phyloP scores from a whole-genome alignment of 2,888 invertebrate genomes.

The Polydesmus complanatus region DNA sequence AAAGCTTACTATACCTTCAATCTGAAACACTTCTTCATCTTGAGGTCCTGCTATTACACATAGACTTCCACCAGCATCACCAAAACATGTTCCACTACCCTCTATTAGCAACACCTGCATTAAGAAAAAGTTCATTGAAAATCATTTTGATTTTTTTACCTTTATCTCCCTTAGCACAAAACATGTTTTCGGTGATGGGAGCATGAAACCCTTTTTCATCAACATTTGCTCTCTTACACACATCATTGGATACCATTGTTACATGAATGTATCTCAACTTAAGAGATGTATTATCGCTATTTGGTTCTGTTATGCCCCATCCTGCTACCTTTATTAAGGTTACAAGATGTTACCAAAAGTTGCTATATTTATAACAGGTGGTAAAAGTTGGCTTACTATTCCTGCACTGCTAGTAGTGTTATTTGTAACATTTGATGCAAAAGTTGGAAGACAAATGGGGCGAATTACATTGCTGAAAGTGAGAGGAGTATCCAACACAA shows the following conservation, averaged over 20 bases:
- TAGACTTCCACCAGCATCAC: conserved; percentile 11
- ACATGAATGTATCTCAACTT: conserved; percentile 18
- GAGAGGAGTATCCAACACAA: conserved; percentile 18
- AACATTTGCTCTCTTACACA: conserved; percentile 17
- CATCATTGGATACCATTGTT: conserved; percentile 17
- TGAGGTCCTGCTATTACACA: background rate
- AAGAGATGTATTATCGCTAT: conserved; percentile 17
- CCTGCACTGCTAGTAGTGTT: no score
- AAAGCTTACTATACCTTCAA: conserved; percentile 12
- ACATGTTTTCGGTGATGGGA: conserved; percentile 14
- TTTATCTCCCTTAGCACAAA: conserved; percentile 8
- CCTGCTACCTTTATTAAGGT: conserved; percentile 20
- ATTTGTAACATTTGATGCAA: conserved; percentile 11
- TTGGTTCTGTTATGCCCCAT: conserved; percentile 21
- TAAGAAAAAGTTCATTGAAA: background rate
- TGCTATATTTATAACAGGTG: no score
- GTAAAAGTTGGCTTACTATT: no score
- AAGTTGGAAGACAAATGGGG: conserved; percentile 20
- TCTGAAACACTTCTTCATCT: background rate
- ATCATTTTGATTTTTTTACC: conserved; percentile 1
- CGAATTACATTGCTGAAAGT: conserved; percentile 17
- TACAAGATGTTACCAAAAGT: no score
- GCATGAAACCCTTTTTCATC: background rate
- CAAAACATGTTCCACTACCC: background rate
- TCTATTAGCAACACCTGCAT: no score